Base-by-base conservation (phyloP, 2,113 vertebrate genomes). In the Oncorhynchus kisutch region DNA sequence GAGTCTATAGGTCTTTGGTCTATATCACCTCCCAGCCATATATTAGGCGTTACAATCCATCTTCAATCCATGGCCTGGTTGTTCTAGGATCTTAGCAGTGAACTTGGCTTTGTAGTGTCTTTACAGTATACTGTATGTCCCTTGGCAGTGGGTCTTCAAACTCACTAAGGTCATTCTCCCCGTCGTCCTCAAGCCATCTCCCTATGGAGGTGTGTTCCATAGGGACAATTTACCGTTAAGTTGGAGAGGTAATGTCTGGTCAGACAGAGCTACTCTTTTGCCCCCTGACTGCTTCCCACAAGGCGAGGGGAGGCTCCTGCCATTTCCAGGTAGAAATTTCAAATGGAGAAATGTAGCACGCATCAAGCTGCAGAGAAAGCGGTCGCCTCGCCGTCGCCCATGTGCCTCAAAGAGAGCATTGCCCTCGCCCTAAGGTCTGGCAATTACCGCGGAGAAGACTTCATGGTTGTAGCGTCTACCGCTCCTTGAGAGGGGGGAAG, bases 151-250 rank as follows among this genome's bases (percentile, higher is more conserved):
- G 81, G 82, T 77, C 67, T 82, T 71, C 72, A 72, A 72, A 76
- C 85, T 78, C 74, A 73, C 60, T 67, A 65, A 76, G 73, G 77
- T 83, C 18, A 51, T 71, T 80, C 76, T 77, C 78, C 51, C 77
- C 62, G 71, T 74, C 67, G 74, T 87, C 82, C 75, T 85, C 72
- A 54, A 81, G 81, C 78, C 69, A 73, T 87, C 81, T 88, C 73
- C 84, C 78, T 81, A 76, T 79, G 78, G 85, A 89, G 80, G 75
- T 84, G 79, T 78, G 75, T 82, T 87, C 78, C 76, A 74, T 59
- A 29, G 84, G 83, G 79, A 89, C 85, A 90, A 82, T 88, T 87
- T 90, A 83, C 82, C 79, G 79, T 89, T 82, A 84, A 77, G 74
- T 87, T 80, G 74, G 39, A 45, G 39, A 45, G 8, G 39, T 45